phyloP scores from a whole-genome alignment of 1,140 invertebrate genomes.

The Aplysia californica region DNA sequence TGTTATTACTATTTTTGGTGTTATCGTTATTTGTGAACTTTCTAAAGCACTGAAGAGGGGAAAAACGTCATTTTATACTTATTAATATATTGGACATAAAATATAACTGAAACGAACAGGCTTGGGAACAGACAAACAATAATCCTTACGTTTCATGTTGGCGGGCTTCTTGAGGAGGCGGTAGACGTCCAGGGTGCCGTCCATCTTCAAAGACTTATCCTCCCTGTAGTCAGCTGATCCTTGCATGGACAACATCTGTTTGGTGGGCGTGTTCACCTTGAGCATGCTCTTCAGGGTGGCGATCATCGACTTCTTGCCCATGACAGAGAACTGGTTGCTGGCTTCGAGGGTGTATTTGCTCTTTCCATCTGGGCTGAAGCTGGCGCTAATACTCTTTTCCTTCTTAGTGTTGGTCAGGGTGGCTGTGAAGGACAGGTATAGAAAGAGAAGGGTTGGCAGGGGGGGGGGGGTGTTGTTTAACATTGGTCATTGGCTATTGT shows the following conservation, averaged over 20 bases:
- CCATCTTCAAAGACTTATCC: conserved; percentile 18
- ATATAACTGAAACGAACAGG: too few relatives aligned
- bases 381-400: conserved; percentile 31
- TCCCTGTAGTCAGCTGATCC: conserved; percentile 20
- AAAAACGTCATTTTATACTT: too few relatives aligned
- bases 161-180: conserved; percentile 19
- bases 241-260: conserved; percentile 8
- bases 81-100: too few relatives aligned
- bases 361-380: conserved; percentile 35
- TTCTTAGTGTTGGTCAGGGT: conserved; percentile 38
- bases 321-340: background rate
- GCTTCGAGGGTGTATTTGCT: conserved; percentile 36
- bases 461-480: too few relatives aligned
- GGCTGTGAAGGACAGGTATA: too few relatives aligned
- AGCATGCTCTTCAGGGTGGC: conserved; percentile 1
- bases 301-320: background rate
- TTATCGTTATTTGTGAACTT: too few relatives aligned
- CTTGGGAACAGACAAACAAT: too few relatives aligned
- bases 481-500: too few relatives aligned
- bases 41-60: too few relatives aligned
- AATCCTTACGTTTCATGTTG: conserved; percentile 30
- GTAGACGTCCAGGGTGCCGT: conserved; percentile 8
- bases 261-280: conserved; percentile 8
- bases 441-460: too few relatives aligned
- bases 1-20: too few relatives aligned